Evolutionary conservation across 92 coral and sea anemone genomes (phyloP), one percentile per base, ranked within the genome.

Genomic region (Parazoanthus atlanticus): DNA sequence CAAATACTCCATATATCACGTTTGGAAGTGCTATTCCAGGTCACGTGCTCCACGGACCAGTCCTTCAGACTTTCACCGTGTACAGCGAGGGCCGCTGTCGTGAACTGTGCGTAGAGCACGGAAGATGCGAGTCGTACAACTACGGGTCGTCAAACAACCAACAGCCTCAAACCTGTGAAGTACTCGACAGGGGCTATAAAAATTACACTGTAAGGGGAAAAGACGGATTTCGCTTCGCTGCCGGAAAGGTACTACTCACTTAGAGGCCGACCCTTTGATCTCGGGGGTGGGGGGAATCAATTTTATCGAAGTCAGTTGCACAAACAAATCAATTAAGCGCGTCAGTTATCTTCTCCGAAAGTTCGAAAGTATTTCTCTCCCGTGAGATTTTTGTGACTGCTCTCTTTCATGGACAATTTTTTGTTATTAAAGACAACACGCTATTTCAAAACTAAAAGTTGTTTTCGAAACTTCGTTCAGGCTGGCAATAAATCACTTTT

Each of bases 111-210:
- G 7, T 46, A 46, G 82, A 78, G 25, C 36, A 28, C 32, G 82
- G 82, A 46, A 78, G 82, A 28, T 78, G 82, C n/a, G 64, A 7
- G 31, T 78, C 81, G 32, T 78, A 78, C 64, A 78, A 78, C 32
- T 78, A 33, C 34, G 82, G 65, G 2, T 78, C 61, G 19, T 78
- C 65, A 46, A n/a, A n/a, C 34, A 47, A 43, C 17, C 30, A 41
- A 11, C 82, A 78, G 36, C 17, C 58, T 25, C 32, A 43, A 78
- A 78, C 23, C 23, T 78, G 82, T 46, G 61, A 78, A 46, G 32
- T 78, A 15, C 82, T 78, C 36, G 82, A 78, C 65, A 78, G 5
- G 23, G n/a, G 3, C 65, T 26, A 41, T 17, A 47, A 4, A 47
- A 47, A 26, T n/a, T 78, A 78, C 38, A 78, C 82, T 9, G 31